phyloP scores from a whole-genome alignment of 2,797 vertebrate genomes.

The Sebastes kiyomatsui region DNA sequence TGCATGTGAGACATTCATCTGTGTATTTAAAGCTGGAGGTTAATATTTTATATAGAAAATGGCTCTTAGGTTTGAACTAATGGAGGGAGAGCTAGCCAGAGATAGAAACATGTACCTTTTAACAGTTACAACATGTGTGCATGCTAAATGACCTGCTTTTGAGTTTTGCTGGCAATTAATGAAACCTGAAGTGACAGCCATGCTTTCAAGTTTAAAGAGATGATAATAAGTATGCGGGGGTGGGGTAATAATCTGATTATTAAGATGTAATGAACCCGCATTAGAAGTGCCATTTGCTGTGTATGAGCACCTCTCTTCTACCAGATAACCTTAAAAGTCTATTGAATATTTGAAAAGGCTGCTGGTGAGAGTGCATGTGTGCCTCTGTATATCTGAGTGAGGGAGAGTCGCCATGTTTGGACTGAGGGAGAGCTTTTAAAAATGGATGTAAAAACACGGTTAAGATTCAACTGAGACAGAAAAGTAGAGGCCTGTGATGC shows the following conservation, averaged over 20 bases:
- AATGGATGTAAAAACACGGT: constrained; percentile 33
- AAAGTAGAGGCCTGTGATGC: not conserved
- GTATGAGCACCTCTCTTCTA: not conserved
- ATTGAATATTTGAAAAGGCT: constrained; percentile 42
- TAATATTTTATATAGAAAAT: constrained; percentile 77
- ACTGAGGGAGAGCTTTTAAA: constrained; percentile 19
- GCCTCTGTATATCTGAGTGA: not conserved
- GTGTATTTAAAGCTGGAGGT: constrained; percentile 52
- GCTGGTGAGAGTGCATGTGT: not conserved
- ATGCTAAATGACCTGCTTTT: constrained; percentile 29
- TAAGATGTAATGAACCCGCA: not conserved
- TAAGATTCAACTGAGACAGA: not conserved
- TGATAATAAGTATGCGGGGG: not conserved
- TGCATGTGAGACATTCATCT: constrained; percentile 48
- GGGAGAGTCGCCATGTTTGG: not conserved
- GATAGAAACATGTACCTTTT: constrained; percentile 51
- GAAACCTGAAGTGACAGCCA: constrained; percentile 28
- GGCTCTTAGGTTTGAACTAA: constrained; percentile 42
- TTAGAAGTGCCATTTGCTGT: not conserved
- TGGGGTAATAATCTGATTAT: not conserved
- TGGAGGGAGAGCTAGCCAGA: constrained; percentile 5
- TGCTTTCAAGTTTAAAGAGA: not conserved
- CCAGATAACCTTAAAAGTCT: not conserved
- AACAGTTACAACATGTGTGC: constrained; percentile 33
- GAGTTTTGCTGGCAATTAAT: constrained; percentile 5